phyloP scores from a whole-genome alignment of 2,888 invertebrate species.

The Volucella inanis region DNA sequence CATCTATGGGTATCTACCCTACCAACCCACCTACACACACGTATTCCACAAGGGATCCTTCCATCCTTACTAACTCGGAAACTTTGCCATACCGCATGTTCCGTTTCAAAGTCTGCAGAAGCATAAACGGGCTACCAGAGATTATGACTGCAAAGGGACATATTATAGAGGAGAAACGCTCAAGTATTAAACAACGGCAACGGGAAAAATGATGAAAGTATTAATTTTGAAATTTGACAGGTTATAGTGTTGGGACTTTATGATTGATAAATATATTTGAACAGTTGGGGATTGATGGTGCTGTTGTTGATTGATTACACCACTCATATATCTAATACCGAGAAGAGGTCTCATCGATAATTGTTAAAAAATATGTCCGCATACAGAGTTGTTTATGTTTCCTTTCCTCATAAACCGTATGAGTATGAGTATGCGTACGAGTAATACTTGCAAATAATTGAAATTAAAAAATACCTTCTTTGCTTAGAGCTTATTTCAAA shows the following conservation, averaged over 20 bases:
- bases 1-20: background rate
- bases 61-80: conserved; percentile 42
- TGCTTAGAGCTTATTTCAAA: no score
- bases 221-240: conserved; percentile 73
- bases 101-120: conserved; percentile 37
- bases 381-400: no score
- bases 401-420: no score
- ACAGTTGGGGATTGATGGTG: conserved; percentile 33
- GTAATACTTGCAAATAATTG: no score
- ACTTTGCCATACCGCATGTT: conserved; percentile 47
- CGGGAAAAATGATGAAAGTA: conserved; percentile 63
- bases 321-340: conserved; percentile 6
- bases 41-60: conserved; percentile 45
- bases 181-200: conserved; percentile 47
- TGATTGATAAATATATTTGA: conserved; percentile 70
- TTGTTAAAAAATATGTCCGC: background rate
- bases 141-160: conserved; percentile 65
- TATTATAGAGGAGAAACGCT: conserved; percentile 15
- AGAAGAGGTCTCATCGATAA: background rate
- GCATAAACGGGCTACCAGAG: conserved; percentile 55
- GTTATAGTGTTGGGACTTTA: conserved; percentile 55
- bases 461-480: no score
- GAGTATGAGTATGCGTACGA: no score
- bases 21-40: conserved; percentile 15
- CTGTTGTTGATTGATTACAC: conserved; percentile 57